phyloP scores from a whole-genome alignment of 2,888 invertebrate species.

The Napeogenes sylphis region DNA sequence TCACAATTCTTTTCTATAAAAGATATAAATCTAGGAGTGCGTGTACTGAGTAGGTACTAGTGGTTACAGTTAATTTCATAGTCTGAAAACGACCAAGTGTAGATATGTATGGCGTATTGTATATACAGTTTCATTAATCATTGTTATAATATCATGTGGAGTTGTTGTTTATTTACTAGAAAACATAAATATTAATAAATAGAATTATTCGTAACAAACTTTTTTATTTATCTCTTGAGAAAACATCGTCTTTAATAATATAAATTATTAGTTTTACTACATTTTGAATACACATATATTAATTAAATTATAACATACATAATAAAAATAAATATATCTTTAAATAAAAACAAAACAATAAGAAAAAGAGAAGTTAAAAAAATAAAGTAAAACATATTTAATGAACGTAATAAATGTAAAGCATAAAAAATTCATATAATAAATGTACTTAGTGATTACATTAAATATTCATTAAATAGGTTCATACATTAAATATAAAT shows the following conservation, averaged over 20 bases:
- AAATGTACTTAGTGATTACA: too few relatives aligned
- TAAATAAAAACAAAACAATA: too few relatives aligned
- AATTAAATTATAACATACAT: too few relatives aligned
- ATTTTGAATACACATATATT: too few relatives aligned
- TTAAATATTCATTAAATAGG: too few relatives aligned
- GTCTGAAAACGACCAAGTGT: slow-evolving; percentile 76
- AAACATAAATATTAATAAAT: slow-evolving; percentile 62
- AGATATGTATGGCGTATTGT: slow-evolving; percentile 63
- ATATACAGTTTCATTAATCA: slow-evolving; percentile 59
- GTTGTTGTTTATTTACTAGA: slow-evolving; percentile 69
- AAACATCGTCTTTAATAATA: not conserved
- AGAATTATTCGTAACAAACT: slow-evolving; percentile 46
- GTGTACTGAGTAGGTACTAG: slow-evolving; percentile 30
- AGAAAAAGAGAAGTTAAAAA: too few relatives aligned
- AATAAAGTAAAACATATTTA: too few relatives aligned
- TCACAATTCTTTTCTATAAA: slow-evolving; percentile 9
- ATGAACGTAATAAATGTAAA: too few relatives aligned
- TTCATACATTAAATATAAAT: too few relatives aligned
- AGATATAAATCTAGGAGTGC: slow-evolving; percentile 37
- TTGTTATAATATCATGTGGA: slow-evolving; percentile 56
- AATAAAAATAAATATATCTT: too few relatives aligned
- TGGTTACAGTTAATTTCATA: slow-evolving; percentile 52
- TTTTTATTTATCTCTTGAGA: slow-evolving; percentile 12
- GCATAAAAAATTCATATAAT: too few relatives aligned
- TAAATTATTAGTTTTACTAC: too few relatives aligned